phyloP scores from a whole-genome alignment of 2,888 invertebrate species.

The Eristalis arbustorum region DNA sequence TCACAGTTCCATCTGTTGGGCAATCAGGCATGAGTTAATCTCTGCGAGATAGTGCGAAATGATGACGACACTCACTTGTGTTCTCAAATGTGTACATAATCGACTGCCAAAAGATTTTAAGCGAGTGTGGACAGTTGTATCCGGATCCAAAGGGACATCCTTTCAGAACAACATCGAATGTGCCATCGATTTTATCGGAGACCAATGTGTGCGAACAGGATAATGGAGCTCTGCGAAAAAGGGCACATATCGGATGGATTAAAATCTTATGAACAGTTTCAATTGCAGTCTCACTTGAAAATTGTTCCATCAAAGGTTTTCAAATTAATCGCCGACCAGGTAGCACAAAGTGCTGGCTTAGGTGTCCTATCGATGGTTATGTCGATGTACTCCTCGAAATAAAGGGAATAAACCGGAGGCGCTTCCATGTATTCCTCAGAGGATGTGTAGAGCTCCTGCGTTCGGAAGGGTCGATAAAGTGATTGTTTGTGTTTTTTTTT shows the following conservation, averaged over 20 bases:
- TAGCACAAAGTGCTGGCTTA: slow-evolving; percentile 86
- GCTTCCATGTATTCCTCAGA: slow-evolving; percentile 75
- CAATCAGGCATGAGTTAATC: slow-evolving; percentile 17
- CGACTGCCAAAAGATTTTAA: slow-evolving; percentile 84
- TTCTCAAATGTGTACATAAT: slow-evolving; percentile 84
- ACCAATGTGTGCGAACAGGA: slow-evolving; percentile 88
- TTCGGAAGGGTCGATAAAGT: not conserved
- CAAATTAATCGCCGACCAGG: slow-evolving; percentile 90
- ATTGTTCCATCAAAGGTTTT: slow-evolving; percentile 93
- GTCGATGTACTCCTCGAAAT: slow-evolving; percentile 74
- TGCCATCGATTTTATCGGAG: slow-evolving; percentile 85
- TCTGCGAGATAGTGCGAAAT: not conserved
- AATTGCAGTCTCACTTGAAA: slow-evolving; percentile 82
- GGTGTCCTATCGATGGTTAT: slow-evolving; percentile 79
- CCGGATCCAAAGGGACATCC: slow-evolving; percentile 82
- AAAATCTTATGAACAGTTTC: slow-evolving; percentile 1
- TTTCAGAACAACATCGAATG: slow-evolving; percentile 85
- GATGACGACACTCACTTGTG: slow-evolving; percentile 78
- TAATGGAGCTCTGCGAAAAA: slow-evolving; percentile 85
- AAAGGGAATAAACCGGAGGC: slow-evolving; percentile 75
- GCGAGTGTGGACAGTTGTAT: slow-evolving; percentile 80
- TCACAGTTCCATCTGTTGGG: slow-evolving; percentile 82
- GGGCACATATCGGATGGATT: not conserved
- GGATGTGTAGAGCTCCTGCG: slow-evolving; percentile 73
- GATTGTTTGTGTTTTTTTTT: not conserved